These are phyloP conservation scores for Xiphorhynchus erythropygius DNA, from an alignment of 2,797 vertebrate species.

Conservation along the genomic window DNA sequence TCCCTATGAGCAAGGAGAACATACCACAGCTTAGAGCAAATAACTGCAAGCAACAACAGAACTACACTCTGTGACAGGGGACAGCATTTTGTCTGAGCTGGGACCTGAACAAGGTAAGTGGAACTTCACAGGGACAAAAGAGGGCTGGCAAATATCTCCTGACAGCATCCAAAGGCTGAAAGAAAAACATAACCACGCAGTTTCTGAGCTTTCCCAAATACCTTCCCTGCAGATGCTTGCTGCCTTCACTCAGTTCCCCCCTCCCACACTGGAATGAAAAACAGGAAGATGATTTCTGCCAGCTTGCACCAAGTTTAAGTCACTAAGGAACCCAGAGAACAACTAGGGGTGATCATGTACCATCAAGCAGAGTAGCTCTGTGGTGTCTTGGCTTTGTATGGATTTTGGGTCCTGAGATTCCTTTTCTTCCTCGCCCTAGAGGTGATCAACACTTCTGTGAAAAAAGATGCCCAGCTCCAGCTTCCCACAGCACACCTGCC, in stretches of 20 bases:
- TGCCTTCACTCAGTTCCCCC: background rate
- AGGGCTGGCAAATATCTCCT: background rate
- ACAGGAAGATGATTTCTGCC: background rate
- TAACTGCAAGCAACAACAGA: background rate
- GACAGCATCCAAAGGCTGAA: background rate
- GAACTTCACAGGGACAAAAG: background rate
- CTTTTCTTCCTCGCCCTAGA: background rate
- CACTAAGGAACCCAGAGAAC: background rate
- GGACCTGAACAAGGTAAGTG: background rate
- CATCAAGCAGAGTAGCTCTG: background rate
- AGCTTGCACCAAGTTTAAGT: background rate
- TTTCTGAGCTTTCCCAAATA: background rate
- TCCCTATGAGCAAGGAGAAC: slow-evolving; percentile 79
- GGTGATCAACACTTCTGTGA: background rate
- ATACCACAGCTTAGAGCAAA: background rate
- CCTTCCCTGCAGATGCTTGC: background rate
- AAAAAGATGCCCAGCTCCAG: background rate
- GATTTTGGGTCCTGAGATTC: background rate
- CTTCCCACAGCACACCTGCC: background rate
- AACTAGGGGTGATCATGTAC: background rate
- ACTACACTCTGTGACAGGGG: background rate
- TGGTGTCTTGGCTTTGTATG: background rate
- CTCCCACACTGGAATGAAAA: background rate
- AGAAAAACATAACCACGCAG: background rate
- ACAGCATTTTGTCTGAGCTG: background rate